phyloP scores from a whole-genome alignment of 2,888 invertebrate species.

The Eupeodes luniger region DNA sequence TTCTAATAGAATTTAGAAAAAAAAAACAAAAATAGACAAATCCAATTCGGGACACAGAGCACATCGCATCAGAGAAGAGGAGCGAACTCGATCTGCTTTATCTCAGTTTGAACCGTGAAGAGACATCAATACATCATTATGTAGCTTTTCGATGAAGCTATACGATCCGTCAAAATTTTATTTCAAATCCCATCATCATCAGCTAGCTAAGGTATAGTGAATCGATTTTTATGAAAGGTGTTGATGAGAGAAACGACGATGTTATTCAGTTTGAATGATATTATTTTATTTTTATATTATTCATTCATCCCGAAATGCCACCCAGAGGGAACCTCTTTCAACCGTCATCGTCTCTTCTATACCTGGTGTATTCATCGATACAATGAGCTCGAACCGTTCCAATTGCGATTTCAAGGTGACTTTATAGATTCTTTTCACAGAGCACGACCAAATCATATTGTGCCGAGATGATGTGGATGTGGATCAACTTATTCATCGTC shows the following conservation, averaged over 20 bases:
- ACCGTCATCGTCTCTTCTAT: neutral
- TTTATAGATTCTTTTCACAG: conserved; percentile 68
- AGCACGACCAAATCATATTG: conserved; percentile 73
- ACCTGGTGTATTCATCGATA: conserved; percentile 9
- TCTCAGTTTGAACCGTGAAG: conserved; percentile 54
- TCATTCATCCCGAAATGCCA: conserved; percentile 53
- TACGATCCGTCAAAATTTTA: conserved; percentile 56
- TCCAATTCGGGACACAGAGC: conserved; percentile 32
- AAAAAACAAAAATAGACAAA: conserved; percentile 1
- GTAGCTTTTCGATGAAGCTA: conserved; percentile 39
- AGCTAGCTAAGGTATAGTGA: neutral
- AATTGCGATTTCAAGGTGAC: conserved; percentile 75
- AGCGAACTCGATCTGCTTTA: neutral
- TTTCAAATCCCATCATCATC: conserved; percentile 32
- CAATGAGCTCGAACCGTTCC: conserved; percentile 51
- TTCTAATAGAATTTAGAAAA: conserved; percentile 59
- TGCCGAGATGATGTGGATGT: conserved; percentile 52
- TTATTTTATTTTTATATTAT: conserved; percentile 40
- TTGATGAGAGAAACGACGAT: conserved; percentile 56
- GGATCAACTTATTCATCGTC: conserved; percentile 27
- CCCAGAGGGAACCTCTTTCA: conserved; percentile 56
- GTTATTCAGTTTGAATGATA: conserved; percentile 55
- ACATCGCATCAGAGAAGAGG: neutral
- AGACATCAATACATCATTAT: conserved; percentile 67
- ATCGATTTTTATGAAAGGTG: conserved; percentile 49